Evolutionary conservation across 2,888 invertebrate genomes (phyloP), one percentile per base, ranked within the genome.

Genomic region (Parapristionchus giblindavisi): DNA sequence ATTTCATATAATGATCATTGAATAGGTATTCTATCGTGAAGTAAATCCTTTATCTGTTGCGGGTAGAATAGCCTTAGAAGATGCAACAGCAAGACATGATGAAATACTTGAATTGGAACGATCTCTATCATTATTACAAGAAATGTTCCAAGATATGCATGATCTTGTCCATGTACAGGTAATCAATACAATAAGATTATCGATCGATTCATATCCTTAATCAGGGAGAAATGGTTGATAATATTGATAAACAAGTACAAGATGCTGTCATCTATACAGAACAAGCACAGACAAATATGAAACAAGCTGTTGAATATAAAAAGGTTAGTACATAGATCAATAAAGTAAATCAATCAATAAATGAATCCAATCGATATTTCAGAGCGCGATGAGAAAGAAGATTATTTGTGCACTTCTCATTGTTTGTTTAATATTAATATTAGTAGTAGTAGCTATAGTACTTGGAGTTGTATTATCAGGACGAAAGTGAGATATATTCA

Each of bases 141-240:
- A 99, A 91, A 98, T 99, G 96, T 99, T 99, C 91, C 96, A 97
- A 95, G 99, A 99, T 90, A 98, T 99, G 97, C 98, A 98, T 85
- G 96, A 98, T 95, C 91, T 99, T 88, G 98, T 99, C 24, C 80
- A 84, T 60, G 75, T 79, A 6, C 87, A 87, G 82, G 84, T 83
- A 52, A 60, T 14, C 21, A 29, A 24, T 5, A 66, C 2, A 14
- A 32, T 3, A 34, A n/a, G 36, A 66, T 48, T 43, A 43, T 5
- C 3, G 11, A n/a, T 54, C 54, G 24, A n/a, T 54, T 8, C n/a
- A n/a, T 48, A 38, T 63, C 32, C 29, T 32, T 8, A 38, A 54
- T 54, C 43, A 83, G 81, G 84, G 83, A 24, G 82, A 81, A 24
- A 80, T 85, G 76, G 86, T 86, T 11, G 78, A 85, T 52, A 80